A percentile compares a stretch with the other conserved stretches of the same genome.
Evolutionary conservation across 2,797 vertebrate species (phyloP).

Genomic region (Sardinella longiceps): DNA sequence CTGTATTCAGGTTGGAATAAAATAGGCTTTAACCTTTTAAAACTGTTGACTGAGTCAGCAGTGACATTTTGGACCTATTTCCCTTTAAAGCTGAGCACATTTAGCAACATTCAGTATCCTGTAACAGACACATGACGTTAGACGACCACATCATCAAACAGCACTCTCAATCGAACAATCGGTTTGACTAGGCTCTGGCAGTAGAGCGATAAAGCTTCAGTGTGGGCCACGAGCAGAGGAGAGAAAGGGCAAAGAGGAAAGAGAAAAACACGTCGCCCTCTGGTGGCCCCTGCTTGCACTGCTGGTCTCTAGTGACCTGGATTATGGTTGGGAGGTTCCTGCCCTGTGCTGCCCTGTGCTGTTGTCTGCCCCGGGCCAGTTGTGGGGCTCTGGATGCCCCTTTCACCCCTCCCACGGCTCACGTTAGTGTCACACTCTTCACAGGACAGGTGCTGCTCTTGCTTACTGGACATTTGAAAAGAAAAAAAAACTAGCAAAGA

Average conservation of each 20-base stretch:
- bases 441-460: constrained; percentile 41
- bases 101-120: not conserved
- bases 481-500: not conserved
- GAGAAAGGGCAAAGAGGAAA: not conserved
- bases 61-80: not conserved
- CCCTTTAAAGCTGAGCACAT: not conserved
- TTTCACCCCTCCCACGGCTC: not conserved
- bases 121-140: not conserved
- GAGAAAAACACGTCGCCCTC: not conserved
- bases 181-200: not conserved
- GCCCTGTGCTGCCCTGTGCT: not conserved
- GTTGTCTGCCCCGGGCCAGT: not conserved
- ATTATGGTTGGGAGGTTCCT: not conserved
- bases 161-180: not conserved
- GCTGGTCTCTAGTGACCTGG: not conserved
- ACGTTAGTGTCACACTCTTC: not conserved
- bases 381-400: not conserved
- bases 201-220: not conserved
- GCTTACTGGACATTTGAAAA: not conserved
- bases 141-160: not conserved
- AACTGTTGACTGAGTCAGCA: not conserved
- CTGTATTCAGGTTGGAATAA: not conserved
- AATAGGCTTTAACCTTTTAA: not conserved
- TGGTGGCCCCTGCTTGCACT: not conserved
- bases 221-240: not conserved